These are phyloP conservation scores for Candoia aspera DNA, from an alignment of 2,113 vertebrate genomes.

Conservation along the genomic window DNA sequence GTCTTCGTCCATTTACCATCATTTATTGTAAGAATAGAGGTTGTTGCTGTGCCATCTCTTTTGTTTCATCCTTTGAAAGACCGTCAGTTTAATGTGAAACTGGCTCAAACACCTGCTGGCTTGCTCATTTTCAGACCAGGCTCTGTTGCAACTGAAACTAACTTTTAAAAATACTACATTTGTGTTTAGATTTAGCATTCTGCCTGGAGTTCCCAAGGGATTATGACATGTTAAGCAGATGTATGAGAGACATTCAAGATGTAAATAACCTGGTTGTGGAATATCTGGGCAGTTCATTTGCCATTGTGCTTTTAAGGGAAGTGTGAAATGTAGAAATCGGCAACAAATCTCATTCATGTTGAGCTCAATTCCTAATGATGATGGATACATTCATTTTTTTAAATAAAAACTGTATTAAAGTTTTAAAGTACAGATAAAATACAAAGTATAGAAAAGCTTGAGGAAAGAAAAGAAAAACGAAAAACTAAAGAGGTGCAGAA, in stretches of 20 bases:
- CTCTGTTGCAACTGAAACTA: not conserved
- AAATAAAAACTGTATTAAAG: no score
- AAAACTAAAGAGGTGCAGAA: no score
- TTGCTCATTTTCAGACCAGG: not conserved
- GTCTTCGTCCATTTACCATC: slow-evolving; percentile 36
- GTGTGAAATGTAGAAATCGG: not conserved
- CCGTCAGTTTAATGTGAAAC: slow-evolving; percentile 13
- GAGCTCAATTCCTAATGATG: not conserved
- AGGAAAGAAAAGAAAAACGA: no score
- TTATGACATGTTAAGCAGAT: not conserved
- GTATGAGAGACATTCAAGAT: not conserved
- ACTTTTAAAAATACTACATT: not conserved
- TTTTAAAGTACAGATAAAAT: no score
- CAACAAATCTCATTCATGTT: not conserved
- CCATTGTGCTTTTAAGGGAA: not conserved
- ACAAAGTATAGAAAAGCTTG: no score
- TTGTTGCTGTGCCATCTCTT: slow-evolving; percentile 20
- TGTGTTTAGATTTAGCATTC: not conserved
- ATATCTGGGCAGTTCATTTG: not conserved
- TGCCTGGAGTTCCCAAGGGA: not conserved
- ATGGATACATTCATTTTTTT: no score
- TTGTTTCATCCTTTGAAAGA: slow-evolving; percentile 35
- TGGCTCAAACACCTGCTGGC: not conserved
- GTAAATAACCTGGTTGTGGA: not conserved
- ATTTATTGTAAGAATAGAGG: slow-evolving; percentile 31